Percentiles rank a stretch among this genome's conserved stretches.
These are phyloP conservation scores for Cladopsammia gracilis DNA, from an alignment of 64 coral and sea anemone genomes.

Conservation along the genomic window DNA sequence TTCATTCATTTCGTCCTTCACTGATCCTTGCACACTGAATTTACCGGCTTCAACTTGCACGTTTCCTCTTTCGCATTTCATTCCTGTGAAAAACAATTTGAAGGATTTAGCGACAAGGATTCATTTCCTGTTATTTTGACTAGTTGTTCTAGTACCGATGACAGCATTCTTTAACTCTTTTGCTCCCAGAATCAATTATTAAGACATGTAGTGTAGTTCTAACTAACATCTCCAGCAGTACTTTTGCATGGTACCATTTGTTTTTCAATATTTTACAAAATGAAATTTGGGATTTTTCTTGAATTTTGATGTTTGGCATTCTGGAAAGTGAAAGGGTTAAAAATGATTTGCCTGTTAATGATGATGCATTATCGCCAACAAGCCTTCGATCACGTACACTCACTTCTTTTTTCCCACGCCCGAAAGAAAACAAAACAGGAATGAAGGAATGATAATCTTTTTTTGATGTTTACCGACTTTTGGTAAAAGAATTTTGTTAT, in stretches of 20 bases:
- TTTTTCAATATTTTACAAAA: too few relatives aligned
- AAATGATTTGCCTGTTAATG: slow-evolving; percentile 32
- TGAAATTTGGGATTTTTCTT: too few relatives aligned
- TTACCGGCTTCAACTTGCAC: too few relatives aligned
- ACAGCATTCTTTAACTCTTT: background rate
- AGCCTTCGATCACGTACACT: background rate
- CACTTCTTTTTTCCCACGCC: slow-evolving; percentile 33
- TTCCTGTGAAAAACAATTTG: background rate
- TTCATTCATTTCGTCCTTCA: too few relatives aligned
- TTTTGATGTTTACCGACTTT: slow-evolving; percentile 38
- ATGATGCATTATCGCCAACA: slow-evolving; percentile 9
- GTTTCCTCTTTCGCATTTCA: too few relatives aligned
- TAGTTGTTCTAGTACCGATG: background rate
- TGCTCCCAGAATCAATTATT: too few relatives aligned
- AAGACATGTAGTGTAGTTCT: too few relatives aligned
- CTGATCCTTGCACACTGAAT: too few relatives aligned
- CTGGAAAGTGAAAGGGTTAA: background rate
- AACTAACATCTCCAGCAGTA: too few relatives aligned
- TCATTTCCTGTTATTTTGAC: slow-evolving; percentile 10
- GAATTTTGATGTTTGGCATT: too few relatives aligned
- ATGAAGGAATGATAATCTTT: slow-evolving; percentile 19
- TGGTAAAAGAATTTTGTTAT: slow-evolving; percentile 5
- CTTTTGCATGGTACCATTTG: too few relatives aligned
- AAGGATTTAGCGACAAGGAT: slow-evolving; percentile 8
- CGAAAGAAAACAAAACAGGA: slow-evolving; percentile 43